Conservation (phyloP, 2,797 vertebrate genomes). For the Setipinna tenuifilis region DNA sequence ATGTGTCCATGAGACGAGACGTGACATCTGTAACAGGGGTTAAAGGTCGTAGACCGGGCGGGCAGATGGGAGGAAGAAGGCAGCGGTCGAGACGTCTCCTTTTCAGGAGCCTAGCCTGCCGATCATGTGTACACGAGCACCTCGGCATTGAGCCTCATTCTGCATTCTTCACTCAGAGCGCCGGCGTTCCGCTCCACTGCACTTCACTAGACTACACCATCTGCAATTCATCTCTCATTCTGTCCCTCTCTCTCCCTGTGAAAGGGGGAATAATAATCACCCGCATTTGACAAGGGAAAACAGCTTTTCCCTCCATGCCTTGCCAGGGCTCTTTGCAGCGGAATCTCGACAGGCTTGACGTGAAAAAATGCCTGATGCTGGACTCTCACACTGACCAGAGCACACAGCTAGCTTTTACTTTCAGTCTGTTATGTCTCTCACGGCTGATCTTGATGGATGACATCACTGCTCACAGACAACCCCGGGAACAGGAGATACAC, state of each 20-base stretch:
- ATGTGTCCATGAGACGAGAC: neutral
- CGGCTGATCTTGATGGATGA: neutral
- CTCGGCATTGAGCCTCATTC: neutral
- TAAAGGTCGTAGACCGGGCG: no score
- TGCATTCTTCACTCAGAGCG: neutral
- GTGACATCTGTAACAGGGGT: neutral
- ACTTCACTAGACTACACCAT: constrained; percentile 9
- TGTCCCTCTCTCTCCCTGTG: neutral
- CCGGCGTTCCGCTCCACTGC: neutral
- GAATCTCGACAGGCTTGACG: neutral
- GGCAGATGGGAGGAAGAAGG: no score
- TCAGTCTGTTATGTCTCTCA: neutral
- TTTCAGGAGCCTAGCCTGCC: neutral
- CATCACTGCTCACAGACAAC: no score
- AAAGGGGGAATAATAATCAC: constrained; percentile 13
- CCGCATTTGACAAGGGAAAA: neutral
- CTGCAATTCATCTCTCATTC: constrained; percentile 9
- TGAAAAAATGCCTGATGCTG: neutral
- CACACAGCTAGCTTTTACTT: neutral
- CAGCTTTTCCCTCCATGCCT: neutral
- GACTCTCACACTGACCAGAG: neutral
- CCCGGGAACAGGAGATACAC: no score
- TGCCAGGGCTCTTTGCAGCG: neutral
- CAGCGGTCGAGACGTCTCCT: neutral
- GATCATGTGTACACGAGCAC: neutral